Conservation (phyloP, 2,113 vertebrate genomes). For the Leucopternis melanops region DNA sequence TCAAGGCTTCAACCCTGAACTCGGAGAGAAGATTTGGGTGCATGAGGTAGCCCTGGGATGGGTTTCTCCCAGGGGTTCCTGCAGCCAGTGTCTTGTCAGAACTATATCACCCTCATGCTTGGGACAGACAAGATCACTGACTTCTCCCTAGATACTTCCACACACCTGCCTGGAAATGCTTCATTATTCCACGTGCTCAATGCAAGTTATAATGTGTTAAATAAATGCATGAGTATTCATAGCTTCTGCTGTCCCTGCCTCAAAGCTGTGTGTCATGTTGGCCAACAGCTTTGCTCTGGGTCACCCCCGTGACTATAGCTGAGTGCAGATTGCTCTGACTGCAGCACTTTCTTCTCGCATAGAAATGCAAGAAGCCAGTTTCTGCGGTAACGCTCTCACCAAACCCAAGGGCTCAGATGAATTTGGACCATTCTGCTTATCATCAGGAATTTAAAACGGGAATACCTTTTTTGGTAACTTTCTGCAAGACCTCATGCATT, state of each 20-base stretch:
- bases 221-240: not conserved
- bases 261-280: not conserved
- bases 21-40: not conserved
- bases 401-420: not conserved
- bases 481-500: too few relatives aligned
- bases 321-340: not conserved
- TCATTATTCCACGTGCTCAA: not conserved
- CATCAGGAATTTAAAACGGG: not conserved
- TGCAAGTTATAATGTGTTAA: not conserved
- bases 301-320: not conserved
- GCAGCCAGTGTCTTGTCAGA: not conserved
- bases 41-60: accelerated
- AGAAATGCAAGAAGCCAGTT: not conserved
- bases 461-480: too few relatives aligned
- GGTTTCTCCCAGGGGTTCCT: not conserved
- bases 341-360: not conserved
- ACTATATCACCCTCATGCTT: not conserved
- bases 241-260: not conserved
- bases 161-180: not conserved
- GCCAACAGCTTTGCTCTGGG: not conserved
- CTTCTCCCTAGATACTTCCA: not conserved
- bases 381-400: not conserved
- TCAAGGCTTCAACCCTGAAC: not conserved
- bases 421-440: not conserved
- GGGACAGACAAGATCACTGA: not conserved